phyloP scores from a whole-genome alignment of 1,140 invertebrate species.

The Zophobas atratus region DNA sequence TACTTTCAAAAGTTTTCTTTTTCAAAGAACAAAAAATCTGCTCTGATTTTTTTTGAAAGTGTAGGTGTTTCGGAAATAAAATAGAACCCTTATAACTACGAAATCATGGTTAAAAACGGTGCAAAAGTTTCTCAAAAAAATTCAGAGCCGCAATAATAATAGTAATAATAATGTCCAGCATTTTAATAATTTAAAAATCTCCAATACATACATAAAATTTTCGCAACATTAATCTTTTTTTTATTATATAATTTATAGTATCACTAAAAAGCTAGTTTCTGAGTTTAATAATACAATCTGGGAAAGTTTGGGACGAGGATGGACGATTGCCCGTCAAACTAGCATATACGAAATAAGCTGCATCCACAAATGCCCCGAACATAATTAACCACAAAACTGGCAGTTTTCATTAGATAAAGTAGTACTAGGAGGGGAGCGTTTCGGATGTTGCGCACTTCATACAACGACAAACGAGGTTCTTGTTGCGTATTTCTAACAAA shows the following conservation, averaged over 20 bases:
- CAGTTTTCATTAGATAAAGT: slow-evolving; percentile 47
- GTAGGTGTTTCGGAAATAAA: slow-evolving; percentile 17
- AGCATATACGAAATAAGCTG: slow-evolving; percentile 24
- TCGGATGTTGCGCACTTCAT: neutral
- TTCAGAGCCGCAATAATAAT: slow-evolving; percentile 39
- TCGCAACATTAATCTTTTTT: slow-evolving; percentile 60
- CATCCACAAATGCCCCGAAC: slow-evolving; percentile 21
- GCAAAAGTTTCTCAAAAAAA: slow-evolving; percentile 27
- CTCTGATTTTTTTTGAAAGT: slow-evolving; percentile 45
- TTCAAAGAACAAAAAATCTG: slow-evolving; percentile 46
- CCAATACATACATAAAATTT: slow-evolving; percentile 57
- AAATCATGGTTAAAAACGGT: slow-evolving; percentile 7
- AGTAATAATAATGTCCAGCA: slow-evolving; percentile 46
- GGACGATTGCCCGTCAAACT: slow-evolving; percentile 52
- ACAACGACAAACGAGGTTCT: slow-evolving; percentile 59
- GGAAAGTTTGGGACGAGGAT: slow-evolving; percentile 51
- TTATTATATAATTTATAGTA: slow-evolving; percentile 59
- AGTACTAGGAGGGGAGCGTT: slow-evolving; percentile 45
- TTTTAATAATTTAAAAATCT: slow-evolving; percentile 51
- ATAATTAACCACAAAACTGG: slow-evolving; percentile 54
- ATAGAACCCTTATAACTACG: slow-evolving; percentile 19
- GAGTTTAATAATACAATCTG: slow-evolving; percentile 51
- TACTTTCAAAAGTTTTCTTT: slow-evolving; percentile 60
- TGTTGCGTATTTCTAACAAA: slow-evolving; percentile 55
- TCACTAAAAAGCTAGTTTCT: slow-evolving; percentile 61